Evolutionary conservation across 2,888 invertebrate species (phyloP).

Genomic region (Laothoe populi): DNA sequence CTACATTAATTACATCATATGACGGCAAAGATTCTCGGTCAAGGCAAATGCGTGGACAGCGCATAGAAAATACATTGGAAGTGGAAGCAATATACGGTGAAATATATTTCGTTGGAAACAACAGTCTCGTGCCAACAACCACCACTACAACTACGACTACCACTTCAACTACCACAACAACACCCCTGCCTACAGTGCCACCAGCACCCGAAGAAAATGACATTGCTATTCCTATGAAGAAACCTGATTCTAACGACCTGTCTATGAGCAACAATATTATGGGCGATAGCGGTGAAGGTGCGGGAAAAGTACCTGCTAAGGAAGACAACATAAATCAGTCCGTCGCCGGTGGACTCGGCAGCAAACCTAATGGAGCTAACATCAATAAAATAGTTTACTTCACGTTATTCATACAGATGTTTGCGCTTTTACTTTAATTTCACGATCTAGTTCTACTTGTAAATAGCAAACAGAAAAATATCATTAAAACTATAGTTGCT

Average conservation of each 20-base stretch:
- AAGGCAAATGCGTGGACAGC: conserved; percentile 86
- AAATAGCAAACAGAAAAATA: conserved; percentile 66
- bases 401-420: conserved; percentile 60
- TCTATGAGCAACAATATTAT: conserved; percentile 62
- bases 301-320: conserved; percentile 55
- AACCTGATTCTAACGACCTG: conserved; percentile 54
- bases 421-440: conserved; percentile 68
- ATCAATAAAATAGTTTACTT: conserved; percentile 51
- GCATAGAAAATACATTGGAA: conserved; percentile 88
- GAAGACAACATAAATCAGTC: conserved; percentile 69
- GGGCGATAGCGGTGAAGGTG: conserved; percentile 64
- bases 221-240: conserved; percentile 63
- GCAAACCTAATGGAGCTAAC: conserved; percentile 57
- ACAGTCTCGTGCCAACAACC: conserved; percentile 91
- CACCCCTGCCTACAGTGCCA: conserved; percentile 78
- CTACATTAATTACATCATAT: conserved; percentile 88
- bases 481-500: conserved; percentile 66
- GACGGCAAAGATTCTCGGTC: conserved; percentile 85
- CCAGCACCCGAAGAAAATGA: conserved; percentile 78
- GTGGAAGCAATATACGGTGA: conserved; percentile 90
- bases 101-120: conserved; percentile 90
- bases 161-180: conserved; percentile 85
- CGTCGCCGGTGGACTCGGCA: conserved; percentile 70
- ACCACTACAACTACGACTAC: conserved; percentile 87
- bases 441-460: conserved; percentile 55